Evolutionary conservation across 1,140 invertebrate genomes (phyloP).

Genomic region (Drosophila tani): DNA sequence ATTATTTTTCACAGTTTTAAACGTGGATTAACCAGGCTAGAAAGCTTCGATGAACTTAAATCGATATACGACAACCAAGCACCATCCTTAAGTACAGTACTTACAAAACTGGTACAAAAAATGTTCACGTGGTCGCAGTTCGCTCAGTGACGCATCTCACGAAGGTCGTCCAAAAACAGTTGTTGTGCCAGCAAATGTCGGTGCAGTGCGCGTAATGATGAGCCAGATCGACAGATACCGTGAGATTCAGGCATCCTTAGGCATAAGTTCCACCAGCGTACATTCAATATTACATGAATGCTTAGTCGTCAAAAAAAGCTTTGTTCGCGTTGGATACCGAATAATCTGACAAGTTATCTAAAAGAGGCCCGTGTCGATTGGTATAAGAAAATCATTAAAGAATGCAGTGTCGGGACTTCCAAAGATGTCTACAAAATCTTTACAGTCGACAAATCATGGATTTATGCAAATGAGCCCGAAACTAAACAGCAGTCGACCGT

Average conservation of each 20-base stretch:
- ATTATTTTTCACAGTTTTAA: conserved; percentile 2
- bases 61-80: background rate
- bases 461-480: background rate
- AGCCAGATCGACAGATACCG: no score
- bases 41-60: background rate
- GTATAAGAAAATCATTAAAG: no score
- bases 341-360: no score
- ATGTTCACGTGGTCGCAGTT: background rate
- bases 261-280: no score
- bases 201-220: no score
- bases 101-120: background rate
- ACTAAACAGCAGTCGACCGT: conserved; percentile 5
- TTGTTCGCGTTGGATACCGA: no score
- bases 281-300: no score
- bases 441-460: background rate
- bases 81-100: background rate
- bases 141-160: background rate
- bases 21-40: background rate
- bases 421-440: no score
- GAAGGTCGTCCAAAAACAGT: background rate
- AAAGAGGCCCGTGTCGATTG: no score
- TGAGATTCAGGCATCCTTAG: no score
- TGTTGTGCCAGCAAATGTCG: background rate
- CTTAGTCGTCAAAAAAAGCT: no score
- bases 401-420: no score